A percentile compares a stretch with the other conserved stretches of the same genome.
Conservation (phyloP, 2,113 vertebrate species). For the Tretioscincus oriximinensis region DNA sequence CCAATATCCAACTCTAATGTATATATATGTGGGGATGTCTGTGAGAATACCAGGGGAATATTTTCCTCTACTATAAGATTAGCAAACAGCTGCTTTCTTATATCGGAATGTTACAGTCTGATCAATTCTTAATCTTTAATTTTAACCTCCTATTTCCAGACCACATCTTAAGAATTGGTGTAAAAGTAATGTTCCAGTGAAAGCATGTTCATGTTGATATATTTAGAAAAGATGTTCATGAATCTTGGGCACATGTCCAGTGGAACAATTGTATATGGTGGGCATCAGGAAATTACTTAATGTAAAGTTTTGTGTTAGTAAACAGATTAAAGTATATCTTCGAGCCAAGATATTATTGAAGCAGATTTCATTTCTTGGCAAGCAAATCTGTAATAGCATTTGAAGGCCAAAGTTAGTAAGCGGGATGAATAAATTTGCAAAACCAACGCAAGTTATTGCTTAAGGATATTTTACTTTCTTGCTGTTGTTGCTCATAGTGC, state of each 20-base stretch:
- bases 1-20: too few species aligned
- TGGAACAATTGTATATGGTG: not conserved
- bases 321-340: too few species aligned
- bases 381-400: not conserved
- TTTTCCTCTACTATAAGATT: not conserved
- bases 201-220: not conserved
- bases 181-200: not conserved
- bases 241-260: not conserved
- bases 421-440: not conserved
- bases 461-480: not conserved
- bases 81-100: rapidly evolving
- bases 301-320: too few species aligned
- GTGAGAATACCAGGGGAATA: not conserved
- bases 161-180: too few species aligned
- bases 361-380: too few species aligned
- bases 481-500: too few species aligned
- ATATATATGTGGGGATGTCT: slow-evolving; percentile 46
- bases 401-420: not conserved
- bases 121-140: not conserved
- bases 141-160: not conserved
- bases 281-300: too few species aligned
- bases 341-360: too few species aligned
- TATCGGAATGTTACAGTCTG: not conserved
- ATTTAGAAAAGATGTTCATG: not conserved
- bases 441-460: not conserved